Conservation (phyloP, 1,140 invertebrate species). For the Achatina immaculata region DNA sequence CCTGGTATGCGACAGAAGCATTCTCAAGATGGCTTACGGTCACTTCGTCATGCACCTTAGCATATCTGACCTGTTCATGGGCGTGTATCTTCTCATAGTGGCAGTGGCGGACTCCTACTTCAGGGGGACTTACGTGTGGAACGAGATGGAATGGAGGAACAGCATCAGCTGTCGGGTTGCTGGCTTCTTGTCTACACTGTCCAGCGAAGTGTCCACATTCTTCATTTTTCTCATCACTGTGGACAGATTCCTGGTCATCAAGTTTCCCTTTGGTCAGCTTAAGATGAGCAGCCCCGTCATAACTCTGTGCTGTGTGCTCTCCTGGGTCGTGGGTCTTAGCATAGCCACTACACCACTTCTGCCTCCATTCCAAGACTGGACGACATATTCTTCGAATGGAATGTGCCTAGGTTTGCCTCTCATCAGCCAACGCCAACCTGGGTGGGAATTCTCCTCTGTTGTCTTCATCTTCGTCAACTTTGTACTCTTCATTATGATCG, state of each 20-base stretch:
- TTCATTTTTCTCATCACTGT: constrained; percentile 50
- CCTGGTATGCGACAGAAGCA: constrained; percentile 8
- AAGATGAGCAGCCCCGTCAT: constrained; percentile 28
- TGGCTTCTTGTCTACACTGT: constrained; percentile 54
- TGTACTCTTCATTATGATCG: constrained; percentile 38
- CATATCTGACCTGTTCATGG: constrained; percentile 62
- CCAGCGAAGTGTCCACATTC: constrained; percentile 51
- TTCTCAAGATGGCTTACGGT: constrained; percentile 44
- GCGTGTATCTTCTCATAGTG: constrained; percentile 60
- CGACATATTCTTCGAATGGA: constrained; percentile 41
- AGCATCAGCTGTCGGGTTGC: constrained; percentile 52
- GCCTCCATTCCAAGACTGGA: constrained; percentile 31
- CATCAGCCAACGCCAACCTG: constrained; percentile 4
- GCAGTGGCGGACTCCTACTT: constrained; percentile 56
- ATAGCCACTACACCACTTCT: constrained; percentile 46
- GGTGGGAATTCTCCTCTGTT: constrained; percentile 35
- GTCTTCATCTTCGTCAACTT: constrained; percentile 45
- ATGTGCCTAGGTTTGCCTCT: constrained; percentile 42
- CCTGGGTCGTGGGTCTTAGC: constrained; percentile 41
- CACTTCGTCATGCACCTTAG: constrained; percentile 58
- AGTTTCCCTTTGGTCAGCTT: constrained; percentile 49
- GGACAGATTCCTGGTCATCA: constrained; percentile 48
- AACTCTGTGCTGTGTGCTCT: not conserved
- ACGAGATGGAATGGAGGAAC: constrained; percentile 51
- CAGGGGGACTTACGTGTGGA: constrained; percentile 51